phyloP scores from a whole-genome alignment of 2,797 vertebrate species.

The Pristis pectinata region DNA sequence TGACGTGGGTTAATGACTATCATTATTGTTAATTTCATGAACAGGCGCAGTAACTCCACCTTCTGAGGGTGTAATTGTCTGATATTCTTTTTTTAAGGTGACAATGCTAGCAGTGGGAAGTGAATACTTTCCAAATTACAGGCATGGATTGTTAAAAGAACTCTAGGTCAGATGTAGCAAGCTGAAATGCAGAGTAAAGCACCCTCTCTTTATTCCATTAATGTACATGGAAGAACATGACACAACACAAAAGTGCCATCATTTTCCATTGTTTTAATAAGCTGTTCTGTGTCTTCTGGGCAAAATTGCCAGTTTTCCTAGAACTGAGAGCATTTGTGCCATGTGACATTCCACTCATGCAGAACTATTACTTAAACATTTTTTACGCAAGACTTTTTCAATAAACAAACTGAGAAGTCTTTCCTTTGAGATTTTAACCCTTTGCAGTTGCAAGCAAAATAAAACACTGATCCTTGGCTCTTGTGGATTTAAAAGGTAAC shows the following conservation, averaged over 20 bases:
- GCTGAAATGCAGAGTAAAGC: neutral
- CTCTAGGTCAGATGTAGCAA: neutral
- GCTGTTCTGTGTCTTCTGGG: neutral
- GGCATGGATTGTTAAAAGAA: too few relatives aligned
- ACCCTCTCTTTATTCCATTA: neutral
- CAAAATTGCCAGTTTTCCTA: neutral
- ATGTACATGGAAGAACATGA: neutral
- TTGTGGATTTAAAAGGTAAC: neutral
- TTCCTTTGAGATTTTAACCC: neutral
- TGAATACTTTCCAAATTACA: neutral
- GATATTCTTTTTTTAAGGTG: neutral
- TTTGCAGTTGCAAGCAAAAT: neutral
- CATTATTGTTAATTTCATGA: constrained; percentile 24
- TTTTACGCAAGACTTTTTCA: neutral
- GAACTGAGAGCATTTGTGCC: neutral
- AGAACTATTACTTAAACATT: neutral
- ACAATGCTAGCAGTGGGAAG: neutral
- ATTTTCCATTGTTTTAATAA: neutral
- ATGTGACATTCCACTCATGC: neutral
- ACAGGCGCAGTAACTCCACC: neutral
- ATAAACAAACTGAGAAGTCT: neutral
- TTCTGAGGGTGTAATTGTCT: neutral
- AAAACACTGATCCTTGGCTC: neutral
- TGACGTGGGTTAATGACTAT: constrained; percentile 19
- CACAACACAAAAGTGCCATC: neutral